Evolutionary conservation across 2,113 vertebrate genomes (phyloP).

Genomic region (Nibea coibor): DNA sequence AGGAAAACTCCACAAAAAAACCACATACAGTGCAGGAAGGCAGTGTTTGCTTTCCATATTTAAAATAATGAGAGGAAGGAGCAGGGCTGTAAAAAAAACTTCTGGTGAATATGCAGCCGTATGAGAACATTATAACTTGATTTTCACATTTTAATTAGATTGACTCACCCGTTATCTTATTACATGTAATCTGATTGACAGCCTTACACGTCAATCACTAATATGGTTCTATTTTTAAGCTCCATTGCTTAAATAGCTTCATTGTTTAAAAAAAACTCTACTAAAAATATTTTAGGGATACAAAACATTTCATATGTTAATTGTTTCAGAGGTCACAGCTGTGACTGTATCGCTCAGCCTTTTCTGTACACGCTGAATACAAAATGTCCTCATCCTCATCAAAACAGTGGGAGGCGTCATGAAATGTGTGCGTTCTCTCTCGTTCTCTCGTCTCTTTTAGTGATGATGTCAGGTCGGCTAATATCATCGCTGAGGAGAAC

Average conservation of each 20-base stretch:
- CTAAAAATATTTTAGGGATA: background rate
- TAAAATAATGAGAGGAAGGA: background rate
- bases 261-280: background rate
- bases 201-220: background rate
- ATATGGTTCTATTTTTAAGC: background rate
- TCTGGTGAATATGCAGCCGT: background rate
- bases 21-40: background rate
- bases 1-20: background rate
- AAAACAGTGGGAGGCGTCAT: background rate
- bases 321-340: background rate
- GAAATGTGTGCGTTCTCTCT: background rate
- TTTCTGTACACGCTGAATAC: background rate
- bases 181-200: background rate
- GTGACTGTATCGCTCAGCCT: background rate
- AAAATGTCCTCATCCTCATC: background rate
- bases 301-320: background rate
- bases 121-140: background rate
- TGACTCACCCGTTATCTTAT: background rate
- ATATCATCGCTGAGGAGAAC: conserved; percentile 85
- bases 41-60: background rate
- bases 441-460: conserved; percentile 55
- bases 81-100: background rate
- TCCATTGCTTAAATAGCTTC: no score
- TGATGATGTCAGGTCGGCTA: conserved; percentile 84
- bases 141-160: no score